Base-by-base conservation (phyloP, 2,888 invertebrate genomes). In the Tetragnatha montana region DNA sequence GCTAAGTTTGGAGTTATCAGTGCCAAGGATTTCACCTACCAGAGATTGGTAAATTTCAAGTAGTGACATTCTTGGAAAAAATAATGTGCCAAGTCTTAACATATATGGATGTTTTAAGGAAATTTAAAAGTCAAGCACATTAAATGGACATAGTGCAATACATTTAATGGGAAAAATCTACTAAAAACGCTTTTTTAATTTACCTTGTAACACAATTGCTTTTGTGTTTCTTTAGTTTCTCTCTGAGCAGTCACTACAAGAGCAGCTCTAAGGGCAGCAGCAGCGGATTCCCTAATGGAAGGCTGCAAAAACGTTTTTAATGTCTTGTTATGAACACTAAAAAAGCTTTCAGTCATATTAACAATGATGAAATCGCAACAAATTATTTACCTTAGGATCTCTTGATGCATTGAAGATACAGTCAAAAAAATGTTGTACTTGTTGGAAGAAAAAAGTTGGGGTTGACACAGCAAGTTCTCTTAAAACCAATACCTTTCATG, bases 361-460 rank as follows among this genome's bases (percentile, higher is more conserved):
- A 60, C 10, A 60, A 17, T 60, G 10, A 8, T 10, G 12, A 60
- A 60, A 60, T 17, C 35, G 4, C 35, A 60, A 60, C 0, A 50
- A 17, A 49, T 79, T 60, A 4, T n/a, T 83, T 91, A 94, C 93
- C 93, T 98, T 98, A 0, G 97, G 96, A 94, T 99, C 98, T 92
- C 97, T 96, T 76, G 98, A 95, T 0, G 98, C 98, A 93, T 96
- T 96, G 92, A 98, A 97, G 91, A 99, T 98, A 85, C 97, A 96
- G 91, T 98, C 98, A 93, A 99, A 98, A 93, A 98, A 98, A 21
- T 96, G 96, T 19, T 97, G 96, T 0, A 98, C 97, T 94, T 97
- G 97, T 93, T 98, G 98, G 93, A 97, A 99, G 94, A 99, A 99
- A 93, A 98, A 98, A 10, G 99, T 99, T 0, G 99, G 99, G 95